A percentile compares a stretch with the other conserved stretches of the same genome.
Evolutionary conservation across 2,888 invertebrate genomes (phyloP).

Genomic region (Neria commutata): DNA sequence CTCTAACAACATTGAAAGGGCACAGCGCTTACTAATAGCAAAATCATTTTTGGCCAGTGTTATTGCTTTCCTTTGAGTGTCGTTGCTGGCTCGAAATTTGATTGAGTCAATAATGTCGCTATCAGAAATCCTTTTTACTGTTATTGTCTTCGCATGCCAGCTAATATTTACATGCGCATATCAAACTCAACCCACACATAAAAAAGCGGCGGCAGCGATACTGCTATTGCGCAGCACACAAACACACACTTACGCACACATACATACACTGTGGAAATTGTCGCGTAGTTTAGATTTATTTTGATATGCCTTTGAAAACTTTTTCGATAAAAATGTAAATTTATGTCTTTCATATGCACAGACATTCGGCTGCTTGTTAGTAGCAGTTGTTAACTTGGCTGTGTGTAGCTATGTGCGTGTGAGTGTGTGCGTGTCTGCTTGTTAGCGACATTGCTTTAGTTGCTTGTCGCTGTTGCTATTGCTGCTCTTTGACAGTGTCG

Average conservation of each 20-base stretch:
- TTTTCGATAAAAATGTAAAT: slow-evolving; percentile 55
- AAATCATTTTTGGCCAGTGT: no score
- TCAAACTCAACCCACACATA: no score
- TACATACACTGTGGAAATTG: neutral
- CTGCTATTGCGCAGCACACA: no score
- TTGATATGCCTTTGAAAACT: slow-evolving; percentile 33
- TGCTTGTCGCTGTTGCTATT: neutral
- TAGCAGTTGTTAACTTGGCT: neutral
- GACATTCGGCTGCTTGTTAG: neutral
- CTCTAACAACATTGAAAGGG: no score
- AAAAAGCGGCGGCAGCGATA: no score
- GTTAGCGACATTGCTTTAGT: slow-evolving; percentile 1
- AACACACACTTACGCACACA: neutral
- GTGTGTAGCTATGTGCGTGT: neutral
- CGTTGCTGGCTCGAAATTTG: no score
- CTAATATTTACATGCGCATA: neutral
- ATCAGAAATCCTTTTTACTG: neutral
- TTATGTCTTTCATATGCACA: slow-evolving; percentile 35
- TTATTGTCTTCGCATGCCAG: neutral
- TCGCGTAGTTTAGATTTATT: neutral
- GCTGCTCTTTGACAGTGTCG: neutral
- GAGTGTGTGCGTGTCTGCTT: neutral
- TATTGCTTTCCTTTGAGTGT: no score
- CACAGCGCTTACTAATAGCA: no score
- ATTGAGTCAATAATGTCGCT: neutral